Conservation (phyloP, 1,140 invertebrate genomes). For the Palaemon carinicauda region DNA sequence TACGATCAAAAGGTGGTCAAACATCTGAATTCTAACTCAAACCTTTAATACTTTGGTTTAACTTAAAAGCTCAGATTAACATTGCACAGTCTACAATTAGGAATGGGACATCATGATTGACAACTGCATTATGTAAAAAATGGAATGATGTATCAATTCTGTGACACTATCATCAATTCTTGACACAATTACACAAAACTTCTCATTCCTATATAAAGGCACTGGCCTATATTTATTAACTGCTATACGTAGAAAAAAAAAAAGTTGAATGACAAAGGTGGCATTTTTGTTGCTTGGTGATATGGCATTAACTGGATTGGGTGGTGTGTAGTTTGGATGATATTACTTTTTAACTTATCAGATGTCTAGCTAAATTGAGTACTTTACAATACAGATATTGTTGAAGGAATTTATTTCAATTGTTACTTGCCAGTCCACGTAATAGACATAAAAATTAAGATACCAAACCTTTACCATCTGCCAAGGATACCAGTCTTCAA, state of each 20-base stretch:
- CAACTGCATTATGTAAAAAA: conserved; percentile 21
- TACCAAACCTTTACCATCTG: no score
- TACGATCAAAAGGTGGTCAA: background rate
- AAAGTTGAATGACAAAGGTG: background rate
- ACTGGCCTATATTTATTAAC: conserved; percentile 32
- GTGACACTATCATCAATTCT: conserved; percentile 33
- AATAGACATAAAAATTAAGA: no score
- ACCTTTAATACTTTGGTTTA: conserved; percentile 30
- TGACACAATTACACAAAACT: background rate
- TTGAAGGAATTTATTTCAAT: no score
- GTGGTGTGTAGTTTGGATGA: background rate
- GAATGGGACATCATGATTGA: conserved; percentile 30
- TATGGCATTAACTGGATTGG: background rate
- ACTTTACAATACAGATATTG: no score
- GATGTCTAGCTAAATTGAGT: no score
- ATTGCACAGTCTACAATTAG: conserved; percentile 29
- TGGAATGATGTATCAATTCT: conserved; percentile 32
- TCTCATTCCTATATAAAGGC: conserved; percentile 27
- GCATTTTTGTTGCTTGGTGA: background rate
- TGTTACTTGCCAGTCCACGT: no score
- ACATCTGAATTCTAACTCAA: conserved; percentile 10
- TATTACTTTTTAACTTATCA: no score
- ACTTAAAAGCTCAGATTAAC: conserved; percentile 28
- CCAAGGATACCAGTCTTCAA: no score
- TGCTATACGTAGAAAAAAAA: background rate